Evolutionary conservation across 1,140 invertebrate genomes (phyloP).

Genomic region (Acromyrmex heyeri): DNA sequence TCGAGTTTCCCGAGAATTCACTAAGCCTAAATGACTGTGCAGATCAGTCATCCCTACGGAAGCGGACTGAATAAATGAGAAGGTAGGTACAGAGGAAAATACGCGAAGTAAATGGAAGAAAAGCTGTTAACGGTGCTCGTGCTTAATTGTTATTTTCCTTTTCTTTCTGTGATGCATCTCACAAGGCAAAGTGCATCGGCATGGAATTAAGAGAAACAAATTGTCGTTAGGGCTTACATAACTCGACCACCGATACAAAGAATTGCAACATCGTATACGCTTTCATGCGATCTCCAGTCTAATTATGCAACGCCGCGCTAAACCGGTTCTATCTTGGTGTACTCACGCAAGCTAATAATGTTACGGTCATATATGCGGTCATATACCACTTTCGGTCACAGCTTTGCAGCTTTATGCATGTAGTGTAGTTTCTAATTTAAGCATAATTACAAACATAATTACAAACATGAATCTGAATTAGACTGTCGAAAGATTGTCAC

Average conservation of each 20-base stretch:
- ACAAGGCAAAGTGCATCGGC: background rate
- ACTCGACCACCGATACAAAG: background rate
- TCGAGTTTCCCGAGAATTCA: background rate
- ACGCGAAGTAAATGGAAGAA: background rate
- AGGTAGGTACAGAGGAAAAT: background rate
- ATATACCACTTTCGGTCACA: background rate
- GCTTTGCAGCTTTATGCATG: background rate
- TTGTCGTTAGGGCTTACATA: slow-evolving; percentile 17
- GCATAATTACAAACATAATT: background rate
- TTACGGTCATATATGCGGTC: background rate
- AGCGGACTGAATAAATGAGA: slow-evolving; percentile 2
- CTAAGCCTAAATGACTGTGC: background rate
- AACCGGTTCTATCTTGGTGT: slow-evolving; percentile 34
- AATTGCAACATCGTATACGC: slow-evolving; percentile 9
- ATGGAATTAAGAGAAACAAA: slow-evolving; percentile 22
- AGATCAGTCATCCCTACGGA: background rate
- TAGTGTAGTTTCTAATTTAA: slow-evolving; percentile 5
- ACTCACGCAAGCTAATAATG: background rate
- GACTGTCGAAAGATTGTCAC: background rate
- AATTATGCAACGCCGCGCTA: background rate
- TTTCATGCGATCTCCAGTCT: slow-evolving; percentile 1
- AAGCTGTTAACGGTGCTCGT: background rate
- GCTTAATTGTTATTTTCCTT: background rate
- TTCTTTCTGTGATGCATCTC: background rate
- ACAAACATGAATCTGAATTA: background rate